Base-by-base conservation (phyloP, 2,797 vertebrate genomes). In the Mormyrops boulengeri region DNA sequence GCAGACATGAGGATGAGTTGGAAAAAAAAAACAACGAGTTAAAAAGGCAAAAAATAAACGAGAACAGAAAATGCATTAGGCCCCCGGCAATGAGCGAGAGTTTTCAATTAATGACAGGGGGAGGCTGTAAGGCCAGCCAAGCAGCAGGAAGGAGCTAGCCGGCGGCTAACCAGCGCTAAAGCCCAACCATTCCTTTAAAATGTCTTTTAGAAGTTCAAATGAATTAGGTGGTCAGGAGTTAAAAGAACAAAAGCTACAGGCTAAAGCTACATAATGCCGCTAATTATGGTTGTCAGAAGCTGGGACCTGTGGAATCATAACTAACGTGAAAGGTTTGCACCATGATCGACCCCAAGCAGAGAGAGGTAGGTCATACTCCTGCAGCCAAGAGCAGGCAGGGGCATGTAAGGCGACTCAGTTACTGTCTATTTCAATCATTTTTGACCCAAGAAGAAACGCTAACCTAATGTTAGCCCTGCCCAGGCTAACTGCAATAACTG, bases 141-240 rank as follows among this genome's bases (percentile, higher is more conserved):
- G 52, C 77, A 80, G 26, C 49, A 22, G 50, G 89, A 88, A 77
- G 52, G 50, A 85, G 69, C 66, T 73, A 73, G 30, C 85, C 50
- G 50, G 57, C 47, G 85, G 90, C 69, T 89, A 6, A 88, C 89
- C 88, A 90, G 88, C 66, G 89, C 50, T 85, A 80, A 41, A 80
- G 88, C 90, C 92, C 66, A 73, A 12, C 47, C 92, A 92, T 91
- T 88, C 90, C 92, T 92, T 44, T 92, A 89, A 85, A 34, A 19
- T 55, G 80, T 80, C 80, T 89, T 91, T 91, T 90, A 92, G 91
- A 91, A 91, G 90, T 93, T 91, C 12, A 91, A 91, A 92, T 89
- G 50, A 91, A 88, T 86, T 88, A 90, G 89, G 57, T 52, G 86
- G 53, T 60, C 85, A 86, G 1, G 89, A 57, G 44, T 34, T 53